Conservation (phyloP, 2,888 invertebrate species). For the Diadegma fenestrale region DNA sequence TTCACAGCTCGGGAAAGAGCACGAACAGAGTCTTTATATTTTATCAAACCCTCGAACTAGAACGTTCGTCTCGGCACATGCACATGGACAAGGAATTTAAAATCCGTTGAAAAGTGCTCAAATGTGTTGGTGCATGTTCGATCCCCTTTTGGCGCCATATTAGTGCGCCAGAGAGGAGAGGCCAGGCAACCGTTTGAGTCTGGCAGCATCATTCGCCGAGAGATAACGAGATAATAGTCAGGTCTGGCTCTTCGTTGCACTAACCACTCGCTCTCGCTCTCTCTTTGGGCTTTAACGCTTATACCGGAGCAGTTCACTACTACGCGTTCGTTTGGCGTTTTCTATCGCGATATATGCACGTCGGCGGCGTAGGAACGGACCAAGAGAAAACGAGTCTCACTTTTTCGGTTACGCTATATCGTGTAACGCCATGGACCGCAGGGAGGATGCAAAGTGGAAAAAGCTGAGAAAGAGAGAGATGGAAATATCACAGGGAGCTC, state of each 20-base stretch:
- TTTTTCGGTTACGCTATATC: slow-evolving; percentile 17
- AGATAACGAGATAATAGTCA: slow-evolving; percentile 68
- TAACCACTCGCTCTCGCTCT: not conserved
- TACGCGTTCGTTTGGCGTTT: slow-evolving; percentile 14
- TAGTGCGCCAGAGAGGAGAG: slow-evolving; percentile 41
- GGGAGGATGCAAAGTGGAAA: slow-evolving; percentile 58
- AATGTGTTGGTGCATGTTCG: slow-evolving; percentile 32
- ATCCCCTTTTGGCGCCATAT: slow-evolving; percentile 47
- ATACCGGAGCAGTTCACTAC: not conserved
- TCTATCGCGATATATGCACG: slow-evolving; percentile 12
- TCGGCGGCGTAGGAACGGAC: not conserved
- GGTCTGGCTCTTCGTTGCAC: not conserved
- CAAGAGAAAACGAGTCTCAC: slow-evolving; percentile 28
- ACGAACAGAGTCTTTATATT: slow-evolving; percentile 7
- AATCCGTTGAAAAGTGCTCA: slow-evolving; percentile 28
- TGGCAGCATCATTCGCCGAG: slow-evolving; percentile 61
- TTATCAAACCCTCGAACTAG: slow-evolving; percentile 41
- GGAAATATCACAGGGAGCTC: slow-evolving; percentile 64
- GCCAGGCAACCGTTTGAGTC: slow-evolving; percentile 55
- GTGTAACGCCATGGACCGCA: slow-evolving; percentile 42
- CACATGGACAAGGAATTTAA: not conserved
- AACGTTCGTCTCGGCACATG: not conserved
- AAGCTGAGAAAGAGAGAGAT: slow-evolving; percentile 41
- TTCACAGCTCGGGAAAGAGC: slow-evolving; percentile 4
- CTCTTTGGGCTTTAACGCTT: not conserved